Evolutionary conservation across 2,888 invertebrate species (phyloP), one percentile per base, ranked within the genome.

Genomic region (Cantharis nigra): DNA sequence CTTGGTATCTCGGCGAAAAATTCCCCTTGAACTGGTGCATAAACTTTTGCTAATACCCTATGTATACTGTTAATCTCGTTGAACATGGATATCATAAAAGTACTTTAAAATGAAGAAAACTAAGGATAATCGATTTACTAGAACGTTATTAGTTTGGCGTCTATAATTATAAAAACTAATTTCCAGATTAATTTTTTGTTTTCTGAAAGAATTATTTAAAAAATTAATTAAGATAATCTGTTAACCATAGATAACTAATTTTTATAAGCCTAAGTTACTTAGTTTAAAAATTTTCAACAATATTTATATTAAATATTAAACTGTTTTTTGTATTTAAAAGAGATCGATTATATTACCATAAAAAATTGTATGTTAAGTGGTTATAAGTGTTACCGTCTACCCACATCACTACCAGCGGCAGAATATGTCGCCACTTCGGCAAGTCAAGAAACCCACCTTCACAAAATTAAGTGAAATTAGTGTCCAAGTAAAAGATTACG

Each of bases 361-460:
- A 74, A 72, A 67, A 69, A 72, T 78, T 69, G 75, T 78, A 73
- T 33, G 67, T 71, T 78, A 80, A 80, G 80, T 80, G 78, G 74
- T 80, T 80, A 80, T 78, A 77, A 80, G 78, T 80, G 80, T 80
- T 71, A 62, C 74, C 75, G 80, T 80, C 80, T 74, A 78, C 78
- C 78, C 75, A 78, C 78, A 78, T 78, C 75, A 75, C 75, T 75
- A 73, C 72, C 74, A 79, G 71, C 74, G 70, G 70, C 71, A 69
- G 26, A 70, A 74, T 75, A 73, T 79, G 79, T 79, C 79, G 75
- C 77, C 77, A 79, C 75, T 72, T 77, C 75, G 77, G 77, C 77
- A 79, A 74, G 77, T 77, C 77, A 69, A 78, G 72, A 20, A 69
- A 78, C 69, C 64, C 72, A 76, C 75, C 78, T 78, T 73, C 72